Base-by-base conservation (phyloP, 1,140 invertebrate species). In the Pygmarrhopalites habei region DNA sequence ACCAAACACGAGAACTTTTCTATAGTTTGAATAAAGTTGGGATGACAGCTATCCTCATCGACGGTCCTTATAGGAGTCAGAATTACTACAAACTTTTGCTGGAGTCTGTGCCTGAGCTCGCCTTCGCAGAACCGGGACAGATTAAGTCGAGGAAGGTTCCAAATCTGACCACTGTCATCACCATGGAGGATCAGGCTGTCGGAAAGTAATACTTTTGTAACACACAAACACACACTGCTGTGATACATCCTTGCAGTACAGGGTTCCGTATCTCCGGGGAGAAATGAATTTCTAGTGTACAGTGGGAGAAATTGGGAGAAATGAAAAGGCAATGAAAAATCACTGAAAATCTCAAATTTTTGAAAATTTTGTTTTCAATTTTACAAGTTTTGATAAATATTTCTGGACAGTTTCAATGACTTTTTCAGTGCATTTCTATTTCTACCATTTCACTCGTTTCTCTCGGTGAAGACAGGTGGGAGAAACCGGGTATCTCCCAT, bases 21-120 rank as follows among this genome's bases (percentile, higher is more conserved):
- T 93, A 87, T 72, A 86, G 85, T 49, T 72, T 97, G 2, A 83
- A 87, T 10, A 90, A 92, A 77, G 87, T 90, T 15, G 78, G 79
- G 14, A 76, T 86, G 0, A 90, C 86, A 72, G 84, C 84, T 0
- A 73, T 95, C 0, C 72, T 95, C 3, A 79, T 84, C 1, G 80
- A 84, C 0, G 82, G 85, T 23, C 75, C 71, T 3, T 85, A 85
- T 63, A 86, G 83, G 71, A 81, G 74, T 0, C 83, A 86, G 65
- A 78, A 91, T 65, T 95, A 90, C 73, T 85, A 87, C 64, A 73
- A 84, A 3, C 83, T 86, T 68, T 65, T 94, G 25, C 75, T 76
- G 12, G 51, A 75, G 5, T 71, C 74, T 23, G 73, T 76, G 32
- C 79, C 78, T 21, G 57, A 65, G 28, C 19, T 72, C 3, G 29